Evolutionary conservation across 2,113 vertebrate species (phyloP), one percentile per base, ranked within the genome.

Genomic region (Epinephelus fuscoguttatus): DNA sequence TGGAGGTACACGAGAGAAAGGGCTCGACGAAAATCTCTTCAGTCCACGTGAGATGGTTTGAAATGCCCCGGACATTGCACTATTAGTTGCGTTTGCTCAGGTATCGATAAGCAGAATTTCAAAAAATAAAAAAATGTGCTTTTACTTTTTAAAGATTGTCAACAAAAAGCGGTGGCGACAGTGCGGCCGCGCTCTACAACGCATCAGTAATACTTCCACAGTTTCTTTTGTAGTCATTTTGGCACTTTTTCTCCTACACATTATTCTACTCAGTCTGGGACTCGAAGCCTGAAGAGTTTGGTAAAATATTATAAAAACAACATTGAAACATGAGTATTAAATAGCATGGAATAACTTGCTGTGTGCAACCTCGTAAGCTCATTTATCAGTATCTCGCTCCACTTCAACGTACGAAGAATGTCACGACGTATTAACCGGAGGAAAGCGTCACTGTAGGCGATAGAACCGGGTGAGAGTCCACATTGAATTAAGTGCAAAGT

Each of bases 241-340:
- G 94, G 94, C 93, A 94, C 94, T 85, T 94, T 88, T 91, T 81
- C 80, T 88, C 75, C 85, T 82, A 79, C 67, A 79, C 52, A 80
- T 6, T 69, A 81, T 25, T 47, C 78, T 68, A 73, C 25, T 64
- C 30, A 67, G 27, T 67, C 78, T 67, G 78, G 52, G 66, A 85
- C 79, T 72, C 23, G 76, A 88, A 81, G 75, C 53, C 60, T 74
- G 45, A 17, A 74, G 47, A 57, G 57, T 30, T 59, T 1, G 5
- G 19, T 82, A 79, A 82, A 76, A 73, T 42, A 75, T 68, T 61
- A 75, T 70, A 78, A 81, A 85, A 84, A 33, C 59, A 85, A 75
- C 62, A 81, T 2, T 50, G 37, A 74, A 79, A 80, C 52, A 63
- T 14, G 25, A 73, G 19, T 57, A 71, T 75, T 63, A 33, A 49